These are phyloP conservation scores for Ichneumoninae sp. DNA, from an alignment of 2,888 invertebrate species.

Conservation along the genomic window DNA sequence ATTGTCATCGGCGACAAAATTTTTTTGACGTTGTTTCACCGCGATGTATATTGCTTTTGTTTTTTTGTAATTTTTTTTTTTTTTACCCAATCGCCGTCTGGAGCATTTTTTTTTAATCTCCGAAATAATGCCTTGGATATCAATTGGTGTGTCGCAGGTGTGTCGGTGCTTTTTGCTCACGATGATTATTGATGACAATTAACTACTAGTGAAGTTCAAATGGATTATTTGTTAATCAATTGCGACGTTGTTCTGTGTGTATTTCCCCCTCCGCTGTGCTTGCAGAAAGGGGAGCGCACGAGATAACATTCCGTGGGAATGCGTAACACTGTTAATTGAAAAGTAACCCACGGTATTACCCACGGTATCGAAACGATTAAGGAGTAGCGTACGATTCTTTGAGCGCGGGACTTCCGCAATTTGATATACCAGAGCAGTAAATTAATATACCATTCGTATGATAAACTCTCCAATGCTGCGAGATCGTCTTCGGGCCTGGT, in stretches of 20 bases:
- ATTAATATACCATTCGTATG: background rate
- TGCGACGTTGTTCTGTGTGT: conserved; percentile 12
- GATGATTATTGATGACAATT: background rate
- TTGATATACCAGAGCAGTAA: background rate
- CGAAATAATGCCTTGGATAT: background rate
- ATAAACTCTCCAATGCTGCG: background rate
- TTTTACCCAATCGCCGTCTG: background rate
- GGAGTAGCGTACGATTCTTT: background rate
- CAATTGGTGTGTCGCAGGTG: background rate
- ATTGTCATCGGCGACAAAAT: conserved; percentile 25
- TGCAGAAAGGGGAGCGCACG: background rate
- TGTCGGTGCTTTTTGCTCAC: background rate
- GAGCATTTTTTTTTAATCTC: background rate
- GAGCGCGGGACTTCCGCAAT: background rate
- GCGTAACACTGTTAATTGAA: conserved; percentile 21
- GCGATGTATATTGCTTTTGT: background rate
- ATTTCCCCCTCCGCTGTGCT: background rate
- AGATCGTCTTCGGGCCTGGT: background rate
- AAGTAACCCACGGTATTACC: background rate
- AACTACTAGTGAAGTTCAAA: background rate
- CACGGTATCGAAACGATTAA: background rate
- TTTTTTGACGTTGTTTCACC: background rate
- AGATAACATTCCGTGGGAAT: conserved; percentile 54
- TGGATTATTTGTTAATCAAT: conserved; percentile 25
- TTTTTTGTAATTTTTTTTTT: background rate